A percentile compares a stretch with the other conserved stretches of the same genome.
Evolutionary conservation across 2,888 invertebrate genomes (phyloP).

Genomic region (Hemaris fuciformis): DNA sequence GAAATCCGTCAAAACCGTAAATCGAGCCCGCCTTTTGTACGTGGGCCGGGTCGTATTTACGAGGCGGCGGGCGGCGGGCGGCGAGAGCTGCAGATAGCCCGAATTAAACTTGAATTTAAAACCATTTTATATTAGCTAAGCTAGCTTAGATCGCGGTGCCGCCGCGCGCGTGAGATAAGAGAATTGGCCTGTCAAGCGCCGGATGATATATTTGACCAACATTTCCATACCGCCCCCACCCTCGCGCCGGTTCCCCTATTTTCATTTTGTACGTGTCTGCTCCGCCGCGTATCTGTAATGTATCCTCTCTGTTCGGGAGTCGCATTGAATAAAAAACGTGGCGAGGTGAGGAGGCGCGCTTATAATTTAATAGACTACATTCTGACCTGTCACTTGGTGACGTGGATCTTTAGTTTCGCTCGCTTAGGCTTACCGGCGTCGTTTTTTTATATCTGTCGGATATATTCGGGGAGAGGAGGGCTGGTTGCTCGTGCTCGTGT

Average conservation of each 20-base stretch:
- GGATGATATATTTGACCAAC: constrained; percentile 95
- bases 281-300: constrained; percentile 75
- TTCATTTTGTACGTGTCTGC: constrained; percentile 82
- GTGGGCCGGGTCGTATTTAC: constrained; percentile 66
- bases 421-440: constrained; percentile 39
- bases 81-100: constrained; percentile 73
- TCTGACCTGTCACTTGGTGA: constrained; percentile 59
- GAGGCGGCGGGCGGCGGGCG: constrained; percentile 50
- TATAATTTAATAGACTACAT: constrained; percentile 68
- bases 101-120: constrained; percentile 82
- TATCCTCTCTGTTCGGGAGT: constrained; percentile 73
- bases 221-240: constrained; percentile 86
- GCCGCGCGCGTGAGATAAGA: constrained; percentile 87
- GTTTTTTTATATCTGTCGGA: constrained; percentile 36
- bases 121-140: constrained; percentile 82
- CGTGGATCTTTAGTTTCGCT: constrained; percentile 22
- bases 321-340: constrained; percentile 72
- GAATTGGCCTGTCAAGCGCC: constrained; percentile 93
- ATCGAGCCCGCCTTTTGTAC: constrained; percentile 73
- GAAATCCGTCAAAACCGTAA: constrained; percentile 77
- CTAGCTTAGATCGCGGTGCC: constrained; percentile 80
- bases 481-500: constrained; percentile 39
- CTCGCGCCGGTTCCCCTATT: constrained; percentile 69
- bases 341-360: constrained; percentile 64
- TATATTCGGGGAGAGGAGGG: constrained; percentile 19